Conservation (phyloP, 1,140 invertebrate species). For the Drosophila yakuba region DNA sequence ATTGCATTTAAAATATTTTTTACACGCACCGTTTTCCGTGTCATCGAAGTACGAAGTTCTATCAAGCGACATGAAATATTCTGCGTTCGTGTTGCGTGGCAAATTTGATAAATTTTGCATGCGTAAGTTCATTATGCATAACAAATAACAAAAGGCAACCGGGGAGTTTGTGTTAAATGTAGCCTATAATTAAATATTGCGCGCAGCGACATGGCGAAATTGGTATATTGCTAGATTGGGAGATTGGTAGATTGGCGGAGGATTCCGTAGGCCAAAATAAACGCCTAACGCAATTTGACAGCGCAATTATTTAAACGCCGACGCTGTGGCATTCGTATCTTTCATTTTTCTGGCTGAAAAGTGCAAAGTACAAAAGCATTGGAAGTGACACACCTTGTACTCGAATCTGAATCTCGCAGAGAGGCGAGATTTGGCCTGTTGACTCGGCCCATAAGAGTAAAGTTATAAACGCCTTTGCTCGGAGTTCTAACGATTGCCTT, state of each 20-base stretch:
- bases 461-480: constrained; percentile 24
- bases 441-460: constrained; percentile 12
- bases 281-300: constrained; percentile 62
- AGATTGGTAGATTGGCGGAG: not conserved
- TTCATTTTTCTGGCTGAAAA: constrained; percentile 30
- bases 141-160: constrained; percentile 40
- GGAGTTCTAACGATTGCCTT: constrained; percentile 29
- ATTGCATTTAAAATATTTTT: constrained; percentile 62
- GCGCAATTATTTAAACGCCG: constrained; percentile 61
- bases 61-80: constrained; percentile 68
- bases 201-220: constrained; percentile 5
- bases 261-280: not conserved
- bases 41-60: constrained; percentile 46
- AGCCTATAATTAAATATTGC: constrained; percentile 72
- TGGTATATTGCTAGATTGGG: not conserved
- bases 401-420: constrained; percentile 6
- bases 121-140: constrained; percentile 72
- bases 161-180: constrained; percentile 64
- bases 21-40: constrained; percentile 15
- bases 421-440: constrained; percentile 4
- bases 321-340: constrained; percentile 47
- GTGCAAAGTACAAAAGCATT: constrained; percentile 25
- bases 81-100: constrained; percentile 55
- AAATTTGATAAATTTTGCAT: constrained; percentile 71
- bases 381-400: constrained; percentile 37